A percentile compares a stretch with the other conserved stretches of the same genome.
phyloP scores from a whole-genome alignment of 2,113 vertebrate species.

The Atherinomorus stipes region DNA sequence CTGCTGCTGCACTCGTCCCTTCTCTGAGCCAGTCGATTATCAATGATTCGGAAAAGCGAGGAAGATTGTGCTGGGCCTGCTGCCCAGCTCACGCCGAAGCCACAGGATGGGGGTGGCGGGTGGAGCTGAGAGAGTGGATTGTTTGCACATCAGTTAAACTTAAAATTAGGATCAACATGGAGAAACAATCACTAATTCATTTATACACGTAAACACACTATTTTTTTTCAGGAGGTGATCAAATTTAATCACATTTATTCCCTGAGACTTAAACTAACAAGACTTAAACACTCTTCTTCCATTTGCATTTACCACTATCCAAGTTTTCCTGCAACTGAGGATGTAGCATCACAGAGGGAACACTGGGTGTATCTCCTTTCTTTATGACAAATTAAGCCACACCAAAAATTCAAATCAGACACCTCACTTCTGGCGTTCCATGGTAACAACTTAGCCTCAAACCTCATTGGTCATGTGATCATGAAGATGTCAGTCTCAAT shows the following conservation, averaged over 20 bases:
- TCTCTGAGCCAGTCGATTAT: conserved; percentile 69
- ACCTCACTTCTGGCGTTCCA: too few relatives aligned
- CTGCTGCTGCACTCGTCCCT: conserved; percentile 37
- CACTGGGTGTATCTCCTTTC: too few relatives aligned
- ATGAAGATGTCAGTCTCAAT: too few relatives aligned
- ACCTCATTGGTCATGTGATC: too few relatives aligned
- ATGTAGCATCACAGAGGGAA: too few relatives aligned
- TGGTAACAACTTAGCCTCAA: too few relatives aligned
- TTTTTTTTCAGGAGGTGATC: not conserved
- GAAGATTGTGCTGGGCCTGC: conserved; percentile 48
- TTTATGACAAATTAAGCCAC: too few relatives aligned
- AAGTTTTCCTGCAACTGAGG: too few relatives aligned
- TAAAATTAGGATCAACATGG: not conserved
- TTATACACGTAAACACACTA: not conserved
- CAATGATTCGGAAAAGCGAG: conserved; percentile 69
- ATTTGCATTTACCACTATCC: too few relatives aligned
- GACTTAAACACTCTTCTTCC: too few relatives aligned
- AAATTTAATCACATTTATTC: not conserved
- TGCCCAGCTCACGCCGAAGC: conserved; percentile 41
- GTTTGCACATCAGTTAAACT: conserved; percentile 30
- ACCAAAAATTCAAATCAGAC: too few relatives aligned
- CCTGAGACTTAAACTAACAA: not conserved
- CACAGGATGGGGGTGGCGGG: not conserved
- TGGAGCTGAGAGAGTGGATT: conserved; percentile 1
- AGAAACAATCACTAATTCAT: not conserved